Evolutionary conservation across 1,140 invertebrate genomes (phyloP), one percentile per base, ranked within the genome.

Genomic region (Saccostrea glomerata): DNA sequence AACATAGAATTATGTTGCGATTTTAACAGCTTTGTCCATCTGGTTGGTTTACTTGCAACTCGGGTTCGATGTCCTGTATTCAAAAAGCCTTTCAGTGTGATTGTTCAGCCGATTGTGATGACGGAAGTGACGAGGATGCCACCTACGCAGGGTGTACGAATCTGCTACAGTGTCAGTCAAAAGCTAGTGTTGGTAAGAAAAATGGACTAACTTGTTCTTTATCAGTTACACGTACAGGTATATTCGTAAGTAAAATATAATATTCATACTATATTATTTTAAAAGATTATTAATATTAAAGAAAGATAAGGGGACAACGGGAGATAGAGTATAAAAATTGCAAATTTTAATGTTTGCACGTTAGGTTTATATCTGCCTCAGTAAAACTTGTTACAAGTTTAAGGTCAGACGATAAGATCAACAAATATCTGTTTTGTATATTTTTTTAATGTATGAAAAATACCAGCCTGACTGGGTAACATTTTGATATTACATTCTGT

Each of bases 61-160:
- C 54, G 12, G 89, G 89, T 13, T 15, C 66, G 13, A 85, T 89
- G 55, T 55, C 83, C 2, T 89, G 89, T 58, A 87, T 89, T 20
- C 58, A 87, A 20, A 15, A 82, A 17, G 20, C 83, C 12, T 82
- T 89, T 36, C 58, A 77, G 55, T 89, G 89, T 87, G 89, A 89
- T 54, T 89, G 89, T 77, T 56, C 63, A 15, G 36, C 58, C 15
- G 89, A 89, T 55, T 89, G 89, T 85, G 86, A 89, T 17, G 89
- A 89, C 58, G 89, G 86, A 63, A 89, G 89, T 87, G 89, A 89
- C 70, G 89, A 89, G 73, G 77, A 83, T 15, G 56, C 54, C 0
- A 82, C 83, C 54, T 89, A 89, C 82, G 89, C 89, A 20, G 63
- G 82, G 17, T 89, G 89, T 87, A 63, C 70, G 5, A 56, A 30